These are phyloP conservation scores for Tamias sibiricus DNA, from an alignment of 2,113 vertebrate species.

Conservation along the genomic window DNA sequence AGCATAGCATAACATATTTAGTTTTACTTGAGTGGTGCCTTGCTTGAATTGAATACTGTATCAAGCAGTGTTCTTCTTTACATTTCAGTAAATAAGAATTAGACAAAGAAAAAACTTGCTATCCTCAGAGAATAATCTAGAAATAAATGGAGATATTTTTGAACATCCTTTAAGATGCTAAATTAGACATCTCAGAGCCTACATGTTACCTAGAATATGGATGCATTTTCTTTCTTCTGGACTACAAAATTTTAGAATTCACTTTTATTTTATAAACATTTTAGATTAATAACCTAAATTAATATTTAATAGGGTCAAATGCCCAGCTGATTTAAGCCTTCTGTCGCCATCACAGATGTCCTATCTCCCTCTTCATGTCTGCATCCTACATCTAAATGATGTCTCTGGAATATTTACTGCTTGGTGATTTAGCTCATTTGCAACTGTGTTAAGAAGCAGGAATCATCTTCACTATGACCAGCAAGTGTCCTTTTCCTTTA, in stretches of 20 bases:
- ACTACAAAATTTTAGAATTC: not conserved
- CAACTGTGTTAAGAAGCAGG: conserved; percentile 21
- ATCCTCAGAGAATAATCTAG: not conserved
- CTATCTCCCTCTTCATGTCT: not conserved
- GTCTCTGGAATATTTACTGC: conserved; percentile 27
- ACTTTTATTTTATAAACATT: conserved; percentile 50
- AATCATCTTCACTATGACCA: not conserved
- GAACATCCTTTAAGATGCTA: not conserved
- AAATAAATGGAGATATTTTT: not conserved
- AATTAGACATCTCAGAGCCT: not conserved
- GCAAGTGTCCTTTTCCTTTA: not conserved
- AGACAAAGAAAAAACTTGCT: not conserved
- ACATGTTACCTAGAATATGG: not conserved
- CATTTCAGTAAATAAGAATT: not conserved
- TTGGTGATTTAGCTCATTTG: not conserved
- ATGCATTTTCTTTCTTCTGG: not conserved
- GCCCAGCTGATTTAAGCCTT: conserved; percentile 38
- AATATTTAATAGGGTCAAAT: conserved; percentile 61
- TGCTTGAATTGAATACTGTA: not conserved
- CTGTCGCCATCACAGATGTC: not conserved
- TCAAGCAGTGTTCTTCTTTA: not conserved
- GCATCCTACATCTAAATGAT: not conserved
- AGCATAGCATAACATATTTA: not conserved
- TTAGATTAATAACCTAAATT: conserved; percentile 38
- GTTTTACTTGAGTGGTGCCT: not conserved